A percentile compares a stretch with the other conserved stretches of the same genome.
These are phyloP conservation scores for Squalus acanthias DNA, from an alignment of 2,797 vertebrate genomes.

Conservation along the genomic window DNA sequence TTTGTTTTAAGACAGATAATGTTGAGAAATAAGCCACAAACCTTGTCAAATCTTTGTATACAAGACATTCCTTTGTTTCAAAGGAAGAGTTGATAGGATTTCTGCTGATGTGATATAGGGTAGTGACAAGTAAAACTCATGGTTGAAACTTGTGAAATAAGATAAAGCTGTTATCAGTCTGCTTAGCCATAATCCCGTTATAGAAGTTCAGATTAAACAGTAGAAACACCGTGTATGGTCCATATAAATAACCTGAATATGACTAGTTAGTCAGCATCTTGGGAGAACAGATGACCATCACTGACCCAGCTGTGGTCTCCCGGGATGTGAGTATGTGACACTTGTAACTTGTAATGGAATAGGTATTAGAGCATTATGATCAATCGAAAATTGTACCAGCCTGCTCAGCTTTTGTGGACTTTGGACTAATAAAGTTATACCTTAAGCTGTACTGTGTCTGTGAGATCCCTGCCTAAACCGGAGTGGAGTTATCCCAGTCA, in stretches of 20 bases:
- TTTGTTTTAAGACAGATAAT: slow-evolving; percentile 51
- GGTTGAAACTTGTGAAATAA: not conserved
- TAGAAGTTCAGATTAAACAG: not conserved
- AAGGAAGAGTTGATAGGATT: not conserved
- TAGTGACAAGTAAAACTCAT: not conserved
- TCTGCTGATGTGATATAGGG: not conserved
- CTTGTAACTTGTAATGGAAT: not conserved
- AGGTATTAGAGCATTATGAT: not conserved
- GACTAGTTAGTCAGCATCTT: not conserved
- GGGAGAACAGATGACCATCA: not conserved
- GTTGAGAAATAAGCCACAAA: not conserved
- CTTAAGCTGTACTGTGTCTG: not conserved
- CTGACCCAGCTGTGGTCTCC: not conserved
- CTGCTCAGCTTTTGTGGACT: not conserved
- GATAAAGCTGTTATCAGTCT: not conserved
- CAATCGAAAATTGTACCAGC: not conserved
- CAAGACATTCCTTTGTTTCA: not conserved
- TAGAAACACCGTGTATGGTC: not conserved
- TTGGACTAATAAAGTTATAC: not conserved
- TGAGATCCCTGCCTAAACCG: not conserved
- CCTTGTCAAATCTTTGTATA: not conserved
- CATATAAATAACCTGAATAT: not conserved
- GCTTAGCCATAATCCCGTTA: not conserved
- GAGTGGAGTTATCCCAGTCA: not conserved
- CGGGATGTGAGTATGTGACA: not conserved